These are phyloP conservation scores for Ellobium chinense DNA, from an alignment of 2,888 invertebrate species.

Conservation along the genomic window DNA sequence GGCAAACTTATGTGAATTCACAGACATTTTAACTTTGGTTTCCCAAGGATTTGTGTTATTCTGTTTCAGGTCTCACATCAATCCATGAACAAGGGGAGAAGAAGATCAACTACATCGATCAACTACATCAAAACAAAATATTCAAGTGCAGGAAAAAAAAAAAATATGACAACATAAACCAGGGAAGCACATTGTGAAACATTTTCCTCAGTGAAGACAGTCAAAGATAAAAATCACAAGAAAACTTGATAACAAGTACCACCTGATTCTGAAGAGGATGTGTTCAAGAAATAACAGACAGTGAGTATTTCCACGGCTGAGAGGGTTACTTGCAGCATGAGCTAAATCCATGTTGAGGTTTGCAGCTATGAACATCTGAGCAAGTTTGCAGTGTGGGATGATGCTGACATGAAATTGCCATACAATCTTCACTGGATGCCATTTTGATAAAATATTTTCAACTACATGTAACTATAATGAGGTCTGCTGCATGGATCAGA, in stretches of 20 bases:
- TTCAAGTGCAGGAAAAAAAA: too few relatives aligned
- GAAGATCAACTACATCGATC: constrained; percentile 22
- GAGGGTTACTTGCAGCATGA: too few relatives aligned
- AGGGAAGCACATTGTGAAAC: constrained; percentile 1
- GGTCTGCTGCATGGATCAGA: background rate
- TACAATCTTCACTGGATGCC: background rate
- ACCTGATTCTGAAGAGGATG: too few relatives aligned
- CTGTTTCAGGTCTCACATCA: background rate
- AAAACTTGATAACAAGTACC: too few relatives aligned
- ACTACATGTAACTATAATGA: too few relatives aligned
- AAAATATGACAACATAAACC: background rate
- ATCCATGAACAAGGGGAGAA: background rate
- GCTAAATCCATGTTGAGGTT: too few relatives aligned
- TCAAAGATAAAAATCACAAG: background rate
- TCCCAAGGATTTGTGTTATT: too few relatives aligned
- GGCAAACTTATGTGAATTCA: too few relatives aligned
- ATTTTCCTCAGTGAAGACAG: background rate
- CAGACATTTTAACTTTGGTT: too few relatives aligned
- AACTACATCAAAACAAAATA: constrained; percentile 16
- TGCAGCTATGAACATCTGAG: background rate
- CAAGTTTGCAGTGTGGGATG: background rate
- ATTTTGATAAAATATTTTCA: background rate
- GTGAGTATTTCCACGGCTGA: too few relatives aligned
- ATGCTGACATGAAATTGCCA: background rate
- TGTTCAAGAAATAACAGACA: too few relatives aligned